Evolutionary conservation across 2,888 invertebrate genomes (phyloP), one percentile per base, ranked within the genome.

Genomic region (Epirrita christyi): DNA sequence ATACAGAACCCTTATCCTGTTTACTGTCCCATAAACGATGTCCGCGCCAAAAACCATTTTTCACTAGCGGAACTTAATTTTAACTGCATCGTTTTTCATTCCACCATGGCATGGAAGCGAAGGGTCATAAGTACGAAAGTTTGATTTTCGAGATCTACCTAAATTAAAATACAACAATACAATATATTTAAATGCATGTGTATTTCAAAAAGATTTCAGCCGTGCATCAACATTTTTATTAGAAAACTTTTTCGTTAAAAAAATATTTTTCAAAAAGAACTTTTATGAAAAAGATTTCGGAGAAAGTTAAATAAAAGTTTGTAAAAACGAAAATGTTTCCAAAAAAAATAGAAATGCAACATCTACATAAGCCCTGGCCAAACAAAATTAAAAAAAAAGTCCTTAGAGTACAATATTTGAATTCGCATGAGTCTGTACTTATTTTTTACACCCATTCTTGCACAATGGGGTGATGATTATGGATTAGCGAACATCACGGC

Each of bases 31-130:
- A 66, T 78, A 76, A 79, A 73, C 80, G 72, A 70, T 80, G 86
- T 82, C 85, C 85, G 78, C 72, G 73, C 66, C 66, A 59, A 64
- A 68, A 76, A 78, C 78, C 88, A 89, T 89, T 89, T 89, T 88
- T 90, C 89, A 89, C 83, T 14, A 49, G 76, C 76, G 81, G 78
- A 79, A 86, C 83, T 87, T 88, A 88, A 89, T 89, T 87, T 88
- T 79, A 83, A 71, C 67, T 55, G 66, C 74, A 76, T 87, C 89
- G 84, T 90, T 89, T 89, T 86, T 90, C 89, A 89, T 88, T 81
- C 81, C 73, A 82, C 81, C 83, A 85, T 78, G 78, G 66, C 66
- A 32, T 8, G 21, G 14, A 37, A 54, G 40, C 11, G 56, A 64
- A 75, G 49, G 6, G 6, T 53, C 11, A 14, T 61, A 75, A 69